Percentiles rank a stretch among this genome's conserved stretches.
Evolutionary conservation across 2,888 invertebrate species (phyloP).

Genomic region (Deilephila porcellus): DNA sequence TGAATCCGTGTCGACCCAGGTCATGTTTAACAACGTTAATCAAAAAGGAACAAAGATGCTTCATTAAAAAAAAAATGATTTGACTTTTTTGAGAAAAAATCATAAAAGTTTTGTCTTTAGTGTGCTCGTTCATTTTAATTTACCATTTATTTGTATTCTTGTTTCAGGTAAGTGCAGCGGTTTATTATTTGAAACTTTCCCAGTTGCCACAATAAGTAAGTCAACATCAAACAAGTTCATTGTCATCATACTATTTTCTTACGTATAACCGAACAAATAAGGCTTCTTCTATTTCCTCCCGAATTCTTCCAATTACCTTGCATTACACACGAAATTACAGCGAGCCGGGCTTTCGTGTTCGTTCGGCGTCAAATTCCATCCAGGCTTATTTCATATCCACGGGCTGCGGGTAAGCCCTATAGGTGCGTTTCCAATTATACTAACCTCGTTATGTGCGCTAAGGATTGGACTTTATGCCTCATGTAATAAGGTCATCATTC

Average conservation of each 20-base stretch:
- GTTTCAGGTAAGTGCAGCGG: conserved; percentile 60
- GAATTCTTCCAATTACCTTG: conserved; percentile 55
- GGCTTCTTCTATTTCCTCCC: conserved; percentile 37
- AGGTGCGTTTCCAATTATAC: conserved; percentile 49
- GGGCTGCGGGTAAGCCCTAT: conserved; percentile 36
- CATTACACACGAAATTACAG: conserved; percentile 52
- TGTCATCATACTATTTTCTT: conserved; percentile 53
- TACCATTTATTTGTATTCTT: conserved; percentile 38
- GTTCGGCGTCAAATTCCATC: conserved; percentile 46
- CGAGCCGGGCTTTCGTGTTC: conserved; percentile 43
- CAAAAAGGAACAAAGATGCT: too few relatives aligned
- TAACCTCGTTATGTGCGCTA: conserved; percentile 26
- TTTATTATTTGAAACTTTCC: conserved; percentile 37
- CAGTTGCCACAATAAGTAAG: conserved; percentile 51
- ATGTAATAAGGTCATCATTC: conserved; percentile 31
- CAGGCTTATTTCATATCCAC: conserved; percentile 45
- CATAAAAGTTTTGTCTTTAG: background rate
- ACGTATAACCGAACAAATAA: conserved; percentile 43
- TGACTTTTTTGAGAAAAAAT: background rate
- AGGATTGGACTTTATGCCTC: conserved; percentile 33
- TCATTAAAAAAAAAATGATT: too few relatives aligned
- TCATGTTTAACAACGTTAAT: too few relatives aligned
- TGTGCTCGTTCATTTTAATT: background rate
- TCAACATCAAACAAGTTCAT: conserved; percentile 51
- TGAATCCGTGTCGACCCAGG: too few relatives aligned